Conservation (phyloP, 2,797 vertebrate genomes). For the Pachyuromys duprasi region DNA sequence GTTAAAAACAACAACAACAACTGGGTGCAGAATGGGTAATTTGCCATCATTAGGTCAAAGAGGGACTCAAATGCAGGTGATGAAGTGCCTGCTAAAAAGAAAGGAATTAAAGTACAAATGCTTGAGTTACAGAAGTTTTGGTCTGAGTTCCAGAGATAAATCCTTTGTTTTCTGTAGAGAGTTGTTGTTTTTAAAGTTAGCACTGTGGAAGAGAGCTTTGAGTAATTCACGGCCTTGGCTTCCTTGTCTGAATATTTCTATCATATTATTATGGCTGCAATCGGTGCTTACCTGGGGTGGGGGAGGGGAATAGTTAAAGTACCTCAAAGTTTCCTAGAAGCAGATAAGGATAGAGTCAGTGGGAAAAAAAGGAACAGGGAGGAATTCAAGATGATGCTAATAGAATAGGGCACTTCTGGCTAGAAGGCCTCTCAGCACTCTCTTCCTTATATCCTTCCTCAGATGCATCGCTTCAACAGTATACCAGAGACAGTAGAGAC, state of each 20-base stretch:
- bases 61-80: background rate
- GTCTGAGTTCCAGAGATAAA: background rate
- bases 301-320: background rate
- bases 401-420: background rate
- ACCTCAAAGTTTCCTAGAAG: background rate
- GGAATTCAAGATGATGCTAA: background rate
- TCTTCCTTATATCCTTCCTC: background rate
- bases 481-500: background rate
- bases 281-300: background rate
- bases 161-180: background rate
- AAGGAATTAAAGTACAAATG: background rate
- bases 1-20: background rate
- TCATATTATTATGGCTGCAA: background rate
- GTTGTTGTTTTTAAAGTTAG: background rate
- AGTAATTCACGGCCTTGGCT: background rate
- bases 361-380: background rate
- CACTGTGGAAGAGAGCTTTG: background rate
- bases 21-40: background rate
- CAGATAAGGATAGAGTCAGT: background rate
- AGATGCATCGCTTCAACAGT: background rate
- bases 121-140: background rate
- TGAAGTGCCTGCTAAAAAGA: background rate
- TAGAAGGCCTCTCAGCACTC: background rate
- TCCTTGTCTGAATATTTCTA: background rate
- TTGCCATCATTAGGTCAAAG: background rate